phyloP scores from a whole-genome alignment of 2,113 vertebrate genomes.

The Embiotoca jacksoni region DNA sequence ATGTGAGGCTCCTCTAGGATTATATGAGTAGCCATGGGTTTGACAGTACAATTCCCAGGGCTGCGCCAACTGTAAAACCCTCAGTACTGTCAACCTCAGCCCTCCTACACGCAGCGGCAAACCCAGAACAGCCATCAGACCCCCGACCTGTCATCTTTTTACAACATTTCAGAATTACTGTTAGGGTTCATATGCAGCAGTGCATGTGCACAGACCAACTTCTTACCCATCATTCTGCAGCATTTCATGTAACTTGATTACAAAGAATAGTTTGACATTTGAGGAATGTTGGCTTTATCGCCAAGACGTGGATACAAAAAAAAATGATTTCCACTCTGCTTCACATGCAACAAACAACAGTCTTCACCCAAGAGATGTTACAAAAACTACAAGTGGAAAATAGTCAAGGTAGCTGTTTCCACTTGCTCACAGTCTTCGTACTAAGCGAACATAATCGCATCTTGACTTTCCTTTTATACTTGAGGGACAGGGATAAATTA shows the following conservation, averaged over 20 bases:
- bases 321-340: not conserved
- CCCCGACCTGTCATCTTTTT: conserved; percentile 18
- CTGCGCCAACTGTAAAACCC: conserved; percentile 42
- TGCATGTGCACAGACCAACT: not conserved
- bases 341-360: too few relatives aligned
- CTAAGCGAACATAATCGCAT: too few relatives aligned
- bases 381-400: too few relatives aligned
- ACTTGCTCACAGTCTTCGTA: too few relatives aligned
- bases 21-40: conserved; percentile 51
- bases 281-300: not conserved
- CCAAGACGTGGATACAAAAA: too few relatives aligned
- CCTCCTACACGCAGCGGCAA: conserved; percentile 22
- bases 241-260: conserved; percentile 6
- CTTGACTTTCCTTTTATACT: too few relatives aligned
- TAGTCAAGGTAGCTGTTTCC: too few relatives aligned
- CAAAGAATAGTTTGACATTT: not conserved
- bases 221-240: not conserved
- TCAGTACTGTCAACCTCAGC: conserved; percentile 36
- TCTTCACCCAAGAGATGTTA: too few relatives aligned
- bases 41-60: conserved; percentile 52
- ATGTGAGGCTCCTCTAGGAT: conserved; percentile 59
- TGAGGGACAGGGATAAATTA: too few relatives aligned
- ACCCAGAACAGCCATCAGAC: not conserved
- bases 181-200: not conserved
- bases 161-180: conserved; percentile 26